Percentiles rank a stretch among this genome's conserved stretches.
These are phyloP conservation scores for Cephalopterus ornatus DNA, from an alignment of 2,113 vertebrate genomes.

Conservation along the genomic window DNA sequence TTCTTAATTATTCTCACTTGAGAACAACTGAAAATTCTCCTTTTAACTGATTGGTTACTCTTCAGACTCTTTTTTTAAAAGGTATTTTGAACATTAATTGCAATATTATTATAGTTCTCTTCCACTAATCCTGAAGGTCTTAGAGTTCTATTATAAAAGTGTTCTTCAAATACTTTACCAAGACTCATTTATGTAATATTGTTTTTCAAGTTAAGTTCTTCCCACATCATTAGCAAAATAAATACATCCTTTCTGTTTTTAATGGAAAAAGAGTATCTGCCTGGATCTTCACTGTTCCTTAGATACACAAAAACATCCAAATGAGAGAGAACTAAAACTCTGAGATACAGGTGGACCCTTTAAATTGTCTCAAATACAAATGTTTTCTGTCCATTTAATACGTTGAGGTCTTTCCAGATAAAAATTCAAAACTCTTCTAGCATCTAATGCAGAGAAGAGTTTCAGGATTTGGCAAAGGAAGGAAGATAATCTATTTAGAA, in stretches of 20 bases:
- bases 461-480: conserved; percentile 66
- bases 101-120: neutral
- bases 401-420: conserved; percentile 60
- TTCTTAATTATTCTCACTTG: neutral
- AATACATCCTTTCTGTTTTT: conserved; percentile 34
- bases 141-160: neutral
- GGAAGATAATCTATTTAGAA: conserved; percentile 67
- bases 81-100: neutral
- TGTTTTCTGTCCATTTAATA: conserved; percentile 66
- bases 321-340: conserved; percentile 40
- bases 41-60: neutral
- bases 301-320: conserved; percentile 63
- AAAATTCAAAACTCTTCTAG: conserved; percentile 71
- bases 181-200: neutral
- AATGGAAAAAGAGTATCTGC: conserved; percentile 49
- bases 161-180: neutral
- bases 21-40: neutral
- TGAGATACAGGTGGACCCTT: conserved; percentile 69
- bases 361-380: conserved; percentile 67
- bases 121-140: neutral
- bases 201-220: neutral
- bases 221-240: conserved; percentile 32
- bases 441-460: conserved; percentile 59
- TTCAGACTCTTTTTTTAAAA: neutral
- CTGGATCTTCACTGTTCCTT: conserved; percentile 19